Conservation (phyloP, 2,113 vertebrate species). For the Seriola quinqueradiata region DNA sequence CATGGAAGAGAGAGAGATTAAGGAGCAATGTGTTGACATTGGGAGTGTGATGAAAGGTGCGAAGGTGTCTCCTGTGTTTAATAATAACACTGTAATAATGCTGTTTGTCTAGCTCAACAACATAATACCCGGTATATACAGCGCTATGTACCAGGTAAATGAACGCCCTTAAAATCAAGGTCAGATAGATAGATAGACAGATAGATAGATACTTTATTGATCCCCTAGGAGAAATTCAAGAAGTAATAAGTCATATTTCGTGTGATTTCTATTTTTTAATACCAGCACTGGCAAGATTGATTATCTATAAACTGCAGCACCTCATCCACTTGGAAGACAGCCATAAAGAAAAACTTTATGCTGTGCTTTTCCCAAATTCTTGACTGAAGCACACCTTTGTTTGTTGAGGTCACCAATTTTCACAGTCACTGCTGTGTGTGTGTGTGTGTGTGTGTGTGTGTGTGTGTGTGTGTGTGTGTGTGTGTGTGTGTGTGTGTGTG, state of each 20-base stretch:
- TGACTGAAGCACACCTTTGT: conserved; percentile 10
- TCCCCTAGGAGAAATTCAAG: too few species aligned
- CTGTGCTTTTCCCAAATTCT: neutral
- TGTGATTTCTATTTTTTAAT: neutral
- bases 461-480: neutral
- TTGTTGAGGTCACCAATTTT: neutral
- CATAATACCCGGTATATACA: too few species aligned
- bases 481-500: too few species aligned
- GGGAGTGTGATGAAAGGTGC: neutral
- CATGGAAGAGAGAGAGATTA: neutral
- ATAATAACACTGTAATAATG: neutral
- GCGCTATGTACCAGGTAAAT: neutral
- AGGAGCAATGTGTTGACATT: conserved; percentile 6
- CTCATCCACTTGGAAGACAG: neutral
- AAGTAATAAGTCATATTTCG: neutral
- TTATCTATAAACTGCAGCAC: neutral
- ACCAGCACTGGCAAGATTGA: neutral
- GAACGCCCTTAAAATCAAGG: neutral
- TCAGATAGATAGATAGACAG: too few species aligned
- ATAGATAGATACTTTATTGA: too few species aligned
- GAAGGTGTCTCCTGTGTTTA: conserved; percentile 4
- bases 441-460: conserved; percentile 5
- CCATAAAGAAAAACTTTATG: neutral
- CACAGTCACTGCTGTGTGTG: neutral
- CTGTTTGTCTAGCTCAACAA: conserved; percentile 13